phyloP scores from a whole-genome alignment of 2,113 vertebrate genomes.

The Lampris incognitus region DNA sequence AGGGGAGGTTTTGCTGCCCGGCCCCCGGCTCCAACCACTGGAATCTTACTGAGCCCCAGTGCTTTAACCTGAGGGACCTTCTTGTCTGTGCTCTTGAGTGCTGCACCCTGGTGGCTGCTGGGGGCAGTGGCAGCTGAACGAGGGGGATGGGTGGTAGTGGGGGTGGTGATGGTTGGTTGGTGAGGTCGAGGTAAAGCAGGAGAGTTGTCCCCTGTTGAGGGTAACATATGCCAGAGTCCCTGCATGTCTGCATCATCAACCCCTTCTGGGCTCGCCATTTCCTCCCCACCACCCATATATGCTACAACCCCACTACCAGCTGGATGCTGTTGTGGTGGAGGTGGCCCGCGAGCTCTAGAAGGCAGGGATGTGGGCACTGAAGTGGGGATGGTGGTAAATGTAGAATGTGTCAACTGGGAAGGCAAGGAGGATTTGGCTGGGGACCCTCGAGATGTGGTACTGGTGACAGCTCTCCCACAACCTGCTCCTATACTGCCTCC shows the following conservation, averaged over 20 bases:
- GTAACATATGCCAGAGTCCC: slow-evolving; percentile 96
- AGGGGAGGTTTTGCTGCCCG: slow-evolving; percentile 71
- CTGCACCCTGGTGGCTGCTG: slow-evolving; percentile 49
- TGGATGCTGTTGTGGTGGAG: slow-evolving; percentile 80
- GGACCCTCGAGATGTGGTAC: slow-evolving; percentile 50
- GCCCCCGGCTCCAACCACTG: slow-evolving; percentile 72
- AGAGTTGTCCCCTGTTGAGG: slow-evolving; percentile 84
- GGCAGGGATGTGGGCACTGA: slow-evolving; percentile 61
- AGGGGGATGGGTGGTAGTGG: slow-evolving; percentile 76
- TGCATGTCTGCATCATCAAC: slow-evolving; percentile 93
- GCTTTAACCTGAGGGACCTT: slow-evolving; percentile 76
- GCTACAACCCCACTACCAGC: slow-evolving; percentile 87
- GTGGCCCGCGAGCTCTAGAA: slow-evolving; percentile 63
- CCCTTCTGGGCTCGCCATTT: slow-evolving; percentile 97
- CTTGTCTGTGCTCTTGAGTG: slow-evolving; percentile 61
- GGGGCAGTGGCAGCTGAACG: slow-evolving; percentile 52
- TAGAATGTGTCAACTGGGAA: slow-evolving; percentile 62
- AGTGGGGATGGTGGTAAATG: slow-evolving; percentile 55
- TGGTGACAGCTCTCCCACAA: slow-evolving; percentile 49
- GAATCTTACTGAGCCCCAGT: slow-evolving; percentile 81
- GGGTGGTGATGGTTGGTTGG: slow-evolving; percentile 68
- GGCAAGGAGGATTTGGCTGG: slow-evolving; percentile 68
- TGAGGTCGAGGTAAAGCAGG: slow-evolving; percentile 76
- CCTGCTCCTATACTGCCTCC: slow-evolving; percentile 55
- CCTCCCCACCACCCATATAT: slow-evolving; percentile 97